Evolutionary conservation across 2,888 invertebrate species (phyloP).

Genomic region (Phyllotreta striolata): DNA sequence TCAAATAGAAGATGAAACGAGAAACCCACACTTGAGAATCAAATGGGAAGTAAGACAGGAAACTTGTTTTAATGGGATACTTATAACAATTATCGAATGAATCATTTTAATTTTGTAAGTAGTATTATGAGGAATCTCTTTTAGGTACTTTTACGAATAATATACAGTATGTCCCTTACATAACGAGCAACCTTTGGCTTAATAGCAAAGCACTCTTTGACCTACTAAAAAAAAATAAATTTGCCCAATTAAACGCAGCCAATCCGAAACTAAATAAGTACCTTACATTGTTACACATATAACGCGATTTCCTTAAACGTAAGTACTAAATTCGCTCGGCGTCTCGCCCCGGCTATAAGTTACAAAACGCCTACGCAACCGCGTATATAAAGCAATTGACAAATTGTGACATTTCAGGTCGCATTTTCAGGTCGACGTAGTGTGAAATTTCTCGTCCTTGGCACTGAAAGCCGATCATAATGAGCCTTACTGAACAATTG

Average conservation of each 20-base stretch:
- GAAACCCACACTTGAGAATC: too few relatives aligned
- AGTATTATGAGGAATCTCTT: too few relatives aligned
- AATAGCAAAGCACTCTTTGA: neutral
- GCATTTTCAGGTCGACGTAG: slow-evolving; percentile 32
- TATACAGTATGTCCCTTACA: neutral
- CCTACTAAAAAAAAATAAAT: too few relatives aligned
- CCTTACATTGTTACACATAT: neutral
- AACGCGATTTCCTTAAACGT: slow-evolving; percentile 10
- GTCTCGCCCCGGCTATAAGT: slow-evolving; percentile 16
- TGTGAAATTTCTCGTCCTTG: slow-evolving; percentile 36
- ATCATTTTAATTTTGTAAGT: too few relatives aligned
- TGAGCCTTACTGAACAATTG: slow-evolving; percentile 9
- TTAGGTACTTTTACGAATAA: too few relatives aligned
- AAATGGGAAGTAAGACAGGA: too few relatives aligned
- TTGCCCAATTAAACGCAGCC: too few relatives aligned
- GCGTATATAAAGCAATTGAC: slow-evolving; percentile 9
- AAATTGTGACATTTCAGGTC: slow-evolving; percentile 32
- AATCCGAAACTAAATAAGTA: neutral
- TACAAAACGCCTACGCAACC: slow-evolving; percentile 33
- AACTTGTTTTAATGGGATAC: too few relatives aligned
- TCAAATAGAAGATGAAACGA: too few relatives aligned
- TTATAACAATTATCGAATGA: too few relatives aligned
- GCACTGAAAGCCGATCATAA: slow-evolving; percentile 29
- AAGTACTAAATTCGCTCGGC: slow-evolving; percentile 10
- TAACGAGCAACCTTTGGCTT: neutral